Conservation (phyloP, 2,888 invertebrate genomes). For the Julus scanicus region DNA sequence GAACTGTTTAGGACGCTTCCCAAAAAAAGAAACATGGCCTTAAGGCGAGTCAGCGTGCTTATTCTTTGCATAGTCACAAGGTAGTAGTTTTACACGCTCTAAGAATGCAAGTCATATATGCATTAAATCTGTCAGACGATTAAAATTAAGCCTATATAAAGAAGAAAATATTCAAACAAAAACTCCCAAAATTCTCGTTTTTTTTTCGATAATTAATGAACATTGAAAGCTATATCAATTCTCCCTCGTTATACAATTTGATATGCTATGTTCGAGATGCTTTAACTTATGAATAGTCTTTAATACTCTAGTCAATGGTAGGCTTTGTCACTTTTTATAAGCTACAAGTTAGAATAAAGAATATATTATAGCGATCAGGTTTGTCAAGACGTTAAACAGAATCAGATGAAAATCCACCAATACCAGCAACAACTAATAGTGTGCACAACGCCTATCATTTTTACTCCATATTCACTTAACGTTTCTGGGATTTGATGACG, state of each 20-base stretch:
- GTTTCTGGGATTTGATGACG: not conserved
- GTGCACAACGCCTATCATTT: not conserved
- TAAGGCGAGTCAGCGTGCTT: constrained; percentile 14
- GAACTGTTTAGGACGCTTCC: not conserved
- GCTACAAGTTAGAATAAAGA: not conserved
- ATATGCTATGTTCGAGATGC: not conserved
- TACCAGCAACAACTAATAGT: not conserved
- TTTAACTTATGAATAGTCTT: constrained; percentile 7
- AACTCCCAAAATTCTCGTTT: not conserved
- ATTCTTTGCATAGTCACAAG: not conserved
- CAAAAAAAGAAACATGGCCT: constrained; percentile 7
- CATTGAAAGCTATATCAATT: not conserved
- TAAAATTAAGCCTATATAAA: not conserved
- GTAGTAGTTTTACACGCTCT: not conserved
- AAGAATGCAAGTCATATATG: constrained; percentile 14
- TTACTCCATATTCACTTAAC: not conserved
- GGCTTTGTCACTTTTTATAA: not conserved
- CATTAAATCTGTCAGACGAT: not conserved
- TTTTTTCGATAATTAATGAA: constrained; percentile 37
- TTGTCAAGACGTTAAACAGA: not conserved
- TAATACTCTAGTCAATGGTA: not conserved
- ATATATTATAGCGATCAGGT: not conserved
- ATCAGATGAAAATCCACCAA: not conserved
- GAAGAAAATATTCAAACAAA: constrained; percentile 22
- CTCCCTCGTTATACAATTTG: not conserved